Evolutionary conservation across 2,797 vertebrate species (phyloP), one percentile per base, ranked within the genome.

Genomic region (Intellagama lesueurii): DNA sequence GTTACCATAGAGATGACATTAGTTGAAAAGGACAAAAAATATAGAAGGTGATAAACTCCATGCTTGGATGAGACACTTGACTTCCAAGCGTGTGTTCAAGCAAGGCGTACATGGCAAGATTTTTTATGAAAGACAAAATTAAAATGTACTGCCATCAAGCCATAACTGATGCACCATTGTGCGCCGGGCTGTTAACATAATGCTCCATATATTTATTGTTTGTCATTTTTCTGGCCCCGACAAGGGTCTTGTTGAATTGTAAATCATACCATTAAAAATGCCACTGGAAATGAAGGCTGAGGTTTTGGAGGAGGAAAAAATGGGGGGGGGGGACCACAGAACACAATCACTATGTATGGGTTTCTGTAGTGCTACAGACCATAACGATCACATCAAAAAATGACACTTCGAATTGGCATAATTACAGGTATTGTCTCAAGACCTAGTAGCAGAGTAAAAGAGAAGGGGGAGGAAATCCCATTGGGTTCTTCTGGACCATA

Each of bases 1-100:
- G 97, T 98, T 98, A 96, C 98, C 97, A 98, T 98, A 98, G 98
- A 91, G 96, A 98, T 98, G 97, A 98, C 97, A 98, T 98, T 98
- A 97, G 97, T 96, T 97, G 97, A 97, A 98, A 98, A 97, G 97
- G 97, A 97, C 97, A 96, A 97, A 98, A 98, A 97, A 97, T 97
- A 98, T 97, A 98, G 97, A 96, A 96, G 97, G 97, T 97, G 97
- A 98, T 98, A 97, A 98, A 97, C 95, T 94, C 90, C 96, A 92
- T 93, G 95, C 96, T 96, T 97, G 96, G 97, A 97, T 97, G 97
- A 97, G 97, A 97, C 94, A 96, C 96, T 97, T 97, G 97, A 97
- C 97, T 97, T 96, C 96, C 96, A 97, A 96, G 96, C 95, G 96
- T 97, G 96, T 96, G 95, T 97, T 97, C 95, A 95, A 95, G 96